Base-by-base conservation (phyloP, 1,140 invertebrate genomes). In the Sitophilus oryzae region DNA sequence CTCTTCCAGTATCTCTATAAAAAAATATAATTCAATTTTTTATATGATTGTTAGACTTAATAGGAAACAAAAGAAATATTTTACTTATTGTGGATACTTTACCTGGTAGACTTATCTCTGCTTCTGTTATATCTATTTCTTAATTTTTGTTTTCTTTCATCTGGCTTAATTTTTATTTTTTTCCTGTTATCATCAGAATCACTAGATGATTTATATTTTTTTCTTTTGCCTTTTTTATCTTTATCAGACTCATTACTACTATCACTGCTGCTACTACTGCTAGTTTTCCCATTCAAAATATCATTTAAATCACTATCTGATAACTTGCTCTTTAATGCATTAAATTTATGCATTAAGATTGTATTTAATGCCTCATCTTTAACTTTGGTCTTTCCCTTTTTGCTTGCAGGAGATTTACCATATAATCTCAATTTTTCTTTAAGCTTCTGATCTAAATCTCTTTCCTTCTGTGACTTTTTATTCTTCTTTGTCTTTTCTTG, bases 331-430 rank as follows among this genome's bases (percentile, higher is more conserved):
- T 73, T 72, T 25, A 78, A 65, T 57, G 74, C 70, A 68, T 71
- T 77, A 55, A 79, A 71, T 67, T 80, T 81, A 51, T 76, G 74
- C 58, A 76, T 74, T 47, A 80, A 68, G 25, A 75, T 71, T 52
- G 74, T 72, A 65, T 79, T 77, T 25, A 80, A 62, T 55, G 74
- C 72, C 35, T 72, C 69, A 38, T 69, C 69, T 58, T 74, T 73
- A 72, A 74, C 59, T 74, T 75, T 63, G 67, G 69, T 58, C 54
- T 61, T 23, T 45, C 51, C 36, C 50, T 64, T 57, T 68, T 73
- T 35, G 59, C 11, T 11, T 30, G 25, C 5, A 6, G 5, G 5
- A 30, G 25, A 30, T 5, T 30, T 30, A 5, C 11, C 11, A 6
- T 6, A 30, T 5, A 30, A 30, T 30, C 11, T 69, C 37, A 79